Evolutionary conservation across 1,140 invertebrate genomes (phyloP).

Genomic region (Atta texana): DNA sequence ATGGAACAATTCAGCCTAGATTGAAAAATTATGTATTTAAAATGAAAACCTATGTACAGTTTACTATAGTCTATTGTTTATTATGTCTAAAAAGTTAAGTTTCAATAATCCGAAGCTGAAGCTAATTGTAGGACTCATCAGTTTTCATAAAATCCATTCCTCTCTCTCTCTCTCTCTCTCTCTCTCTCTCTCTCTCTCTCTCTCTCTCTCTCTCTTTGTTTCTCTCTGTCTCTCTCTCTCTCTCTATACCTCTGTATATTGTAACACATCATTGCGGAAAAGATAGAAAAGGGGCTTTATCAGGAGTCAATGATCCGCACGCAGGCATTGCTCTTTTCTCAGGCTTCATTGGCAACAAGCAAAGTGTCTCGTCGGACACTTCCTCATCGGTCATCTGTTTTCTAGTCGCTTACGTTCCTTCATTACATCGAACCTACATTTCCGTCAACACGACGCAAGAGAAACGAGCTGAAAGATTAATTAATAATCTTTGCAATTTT

Average conservation of each 20-base stretch:
- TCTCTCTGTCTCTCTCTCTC: neutral
- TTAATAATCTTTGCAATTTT: neutral
- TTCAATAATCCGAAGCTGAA: neutral
- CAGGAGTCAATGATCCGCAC: slow-evolving; percentile 56
- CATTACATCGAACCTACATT: slow-evolving; percentile 4
- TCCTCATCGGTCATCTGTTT: slow-evolving; percentile 49
- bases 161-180: neutral
- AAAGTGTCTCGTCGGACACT: slow-evolving; percentile 38
- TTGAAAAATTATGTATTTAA: too few relatives aligned
- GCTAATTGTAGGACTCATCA: neutral
- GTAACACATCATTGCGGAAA: slow-evolving; percentile 42
- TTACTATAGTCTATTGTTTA: too few relatives aligned
- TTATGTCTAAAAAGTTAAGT: neutral
- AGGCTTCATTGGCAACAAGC: slow-evolving; percentile 39
- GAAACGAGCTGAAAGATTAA: slow-evolving; percentile 1
- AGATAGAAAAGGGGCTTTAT: slow-evolving; percentile 51
- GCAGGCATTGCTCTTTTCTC: slow-evolving; percentile 55
- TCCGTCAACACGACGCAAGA: neutral
- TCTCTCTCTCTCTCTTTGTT: neutral
- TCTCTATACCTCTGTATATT: neutral
- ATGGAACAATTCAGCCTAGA: too few relatives aligned
- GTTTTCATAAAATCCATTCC: neutral
- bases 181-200: neutral
- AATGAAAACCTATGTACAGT: too few relatives aligned
- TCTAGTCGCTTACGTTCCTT: slow-evolving; percentile 22